Conservation (phyloP, 2,888 invertebrate species). For the Noctua fimbriata region DNA sequence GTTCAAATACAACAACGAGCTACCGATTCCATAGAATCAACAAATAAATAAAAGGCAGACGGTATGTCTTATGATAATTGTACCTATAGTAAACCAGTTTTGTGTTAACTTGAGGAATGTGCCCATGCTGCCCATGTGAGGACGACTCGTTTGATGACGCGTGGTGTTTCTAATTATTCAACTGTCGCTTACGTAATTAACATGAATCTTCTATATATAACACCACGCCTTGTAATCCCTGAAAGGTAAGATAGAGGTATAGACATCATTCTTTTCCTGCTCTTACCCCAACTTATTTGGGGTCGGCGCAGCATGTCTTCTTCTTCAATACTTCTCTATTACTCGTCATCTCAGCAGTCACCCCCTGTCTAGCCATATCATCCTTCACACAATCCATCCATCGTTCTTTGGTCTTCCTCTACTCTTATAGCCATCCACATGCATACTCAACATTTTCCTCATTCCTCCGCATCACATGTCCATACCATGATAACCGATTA, state of each 20-base stretch:
- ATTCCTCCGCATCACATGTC: too few relatives aligned
- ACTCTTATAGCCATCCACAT: too few relatives aligned
- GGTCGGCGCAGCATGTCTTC: too few relatives aligned
- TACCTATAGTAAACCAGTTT: conserved; percentile 59
- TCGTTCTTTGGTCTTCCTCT: too few relatives aligned
- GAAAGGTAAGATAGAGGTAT: neutral
- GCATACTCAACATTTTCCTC: too few relatives aligned
- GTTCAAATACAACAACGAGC: conserved; percentile 1
- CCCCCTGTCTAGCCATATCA: too few relatives aligned
- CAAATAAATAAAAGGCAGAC: conserved; percentile 42
- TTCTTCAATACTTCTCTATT: too few relatives aligned
- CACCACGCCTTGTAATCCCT: neutral
- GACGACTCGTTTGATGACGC: conserved; percentile 41
- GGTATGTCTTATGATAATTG: conserved; percentile 46
- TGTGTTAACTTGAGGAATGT: conserved; percentile 56
- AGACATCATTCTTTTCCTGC: too few relatives aligned
- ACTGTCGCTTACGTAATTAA: conserved; percentile 58
- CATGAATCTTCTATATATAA: neutral
- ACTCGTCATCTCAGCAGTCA: too few relatives aligned
- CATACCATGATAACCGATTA: too few relatives aligned
- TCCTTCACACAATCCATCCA: too few relatives aligned
- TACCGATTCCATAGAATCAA: conserved; percentile 40
- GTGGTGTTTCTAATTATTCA: conserved; percentile 54
- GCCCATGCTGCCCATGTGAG: conserved; percentile 40
- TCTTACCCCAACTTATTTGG: too few relatives aligned